Evolutionary conservation across 2,888 invertebrate species (phyloP).

Genomic region (Mimas tiliae): DNA sequence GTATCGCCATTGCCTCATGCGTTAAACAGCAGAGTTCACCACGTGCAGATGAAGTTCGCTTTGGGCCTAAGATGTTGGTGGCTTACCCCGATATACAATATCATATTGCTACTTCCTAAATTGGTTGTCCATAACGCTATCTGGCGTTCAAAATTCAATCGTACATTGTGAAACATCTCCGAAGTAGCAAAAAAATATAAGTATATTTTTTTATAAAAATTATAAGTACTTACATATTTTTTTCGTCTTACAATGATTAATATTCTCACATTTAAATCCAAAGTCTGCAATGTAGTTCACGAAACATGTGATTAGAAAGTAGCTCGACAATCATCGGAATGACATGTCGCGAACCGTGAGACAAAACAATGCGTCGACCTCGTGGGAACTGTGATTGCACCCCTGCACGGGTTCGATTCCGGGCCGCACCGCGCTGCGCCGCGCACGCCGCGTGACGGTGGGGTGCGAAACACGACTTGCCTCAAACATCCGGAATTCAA

Average conservation of each 20-base stretch:
- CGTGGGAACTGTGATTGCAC: slow-evolving; percentile 80
- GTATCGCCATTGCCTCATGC: too few relatives aligned
- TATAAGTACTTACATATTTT: too few relatives aligned
- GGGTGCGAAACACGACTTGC: slow-evolving; percentile 72
- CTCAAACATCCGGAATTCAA: slow-evolving; percentile 68
- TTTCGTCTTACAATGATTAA: not conserved
- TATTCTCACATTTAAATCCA: not conserved
- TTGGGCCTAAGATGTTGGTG: too few relatives aligned
- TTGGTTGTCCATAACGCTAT: too few relatives aligned
- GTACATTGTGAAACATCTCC: too few relatives aligned
- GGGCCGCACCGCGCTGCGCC: slow-evolving; percentile 57
- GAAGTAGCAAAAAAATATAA: too few relatives aligned
- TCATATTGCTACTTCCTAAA: too few relatives aligned
- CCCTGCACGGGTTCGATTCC: slow-evolving; percentile 70
- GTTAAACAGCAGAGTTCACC: too few relatives aligned
- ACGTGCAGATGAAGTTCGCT: too few relatives aligned
- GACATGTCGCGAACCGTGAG: slow-evolving; percentile 80
- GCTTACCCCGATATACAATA: too few relatives aligned
- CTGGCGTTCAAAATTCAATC: too few relatives aligned
- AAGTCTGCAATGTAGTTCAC: slow-evolving; percentile 26
- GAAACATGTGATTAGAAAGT: slow-evolving; percentile 67
- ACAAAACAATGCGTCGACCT: slow-evolving; percentile 66
- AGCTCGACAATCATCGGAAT: slow-evolving; percentile 69
- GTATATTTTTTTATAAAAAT: too few relatives aligned
- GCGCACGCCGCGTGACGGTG: slow-evolving; percentile 69